A percentile compares a stretch with the other conserved stretches of the same genome.
Conservation (phyloP, 1,140 invertebrate species). For the Halictus rubicundus region DNA sequence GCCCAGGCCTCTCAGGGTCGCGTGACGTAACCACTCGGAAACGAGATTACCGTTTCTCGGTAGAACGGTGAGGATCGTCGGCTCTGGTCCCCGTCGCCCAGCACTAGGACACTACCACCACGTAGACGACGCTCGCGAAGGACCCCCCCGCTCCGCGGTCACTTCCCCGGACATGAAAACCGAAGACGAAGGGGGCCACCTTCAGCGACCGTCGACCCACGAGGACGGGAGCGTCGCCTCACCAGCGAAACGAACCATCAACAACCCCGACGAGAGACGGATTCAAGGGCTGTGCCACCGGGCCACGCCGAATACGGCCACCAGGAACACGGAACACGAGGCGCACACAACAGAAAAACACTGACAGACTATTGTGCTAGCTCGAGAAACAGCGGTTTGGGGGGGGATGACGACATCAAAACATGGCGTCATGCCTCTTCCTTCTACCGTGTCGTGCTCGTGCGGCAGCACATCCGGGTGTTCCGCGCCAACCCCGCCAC, state of each 20-base stretch:
- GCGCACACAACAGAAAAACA: conserved; percentile 64
- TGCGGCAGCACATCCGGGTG: conserved; percentile 51
- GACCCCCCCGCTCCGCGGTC: conserved; percentile 66
- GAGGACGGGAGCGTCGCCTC: conserved; percentile 21
- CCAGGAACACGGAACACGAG: conserved; percentile 56
- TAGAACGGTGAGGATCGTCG: conserved; percentile 21
- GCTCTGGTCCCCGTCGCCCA: conserved; percentile 18
- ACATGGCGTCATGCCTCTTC: conserved; percentile 77
- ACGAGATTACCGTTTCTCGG: conserved; percentile 17
- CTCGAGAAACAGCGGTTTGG: conserved; percentile 51
- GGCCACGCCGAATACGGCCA: conserved; percentile 41
- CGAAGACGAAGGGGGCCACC: conserved; percentile 33
- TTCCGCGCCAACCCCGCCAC: conserved; percentile 28
- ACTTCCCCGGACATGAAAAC: conserved; percentile 66
- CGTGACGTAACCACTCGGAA: conserved; percentile 65
- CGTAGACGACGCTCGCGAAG: conserved; percentile 72
- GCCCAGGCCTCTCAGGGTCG: conserved; percentile 33
- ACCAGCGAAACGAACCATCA: conserved; percentile 7
- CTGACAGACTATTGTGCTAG: conserved; percentile 63
- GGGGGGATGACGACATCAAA: conserved; percentile 76
- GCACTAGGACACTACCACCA: conserved; percentile 68
- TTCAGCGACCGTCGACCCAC: conserved; percentile 23
- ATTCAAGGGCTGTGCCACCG: conserved; percentile 9
- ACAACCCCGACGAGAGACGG: conserved; percentile 9
- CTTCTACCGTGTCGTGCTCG: conserved; percentile 50